Evolutionary conservation across 2,797 vertebrate genomes (phyloP), one percentile per base, ranked within the genome.

Genomic region (Eleutherodactylus coqui): DNA sequence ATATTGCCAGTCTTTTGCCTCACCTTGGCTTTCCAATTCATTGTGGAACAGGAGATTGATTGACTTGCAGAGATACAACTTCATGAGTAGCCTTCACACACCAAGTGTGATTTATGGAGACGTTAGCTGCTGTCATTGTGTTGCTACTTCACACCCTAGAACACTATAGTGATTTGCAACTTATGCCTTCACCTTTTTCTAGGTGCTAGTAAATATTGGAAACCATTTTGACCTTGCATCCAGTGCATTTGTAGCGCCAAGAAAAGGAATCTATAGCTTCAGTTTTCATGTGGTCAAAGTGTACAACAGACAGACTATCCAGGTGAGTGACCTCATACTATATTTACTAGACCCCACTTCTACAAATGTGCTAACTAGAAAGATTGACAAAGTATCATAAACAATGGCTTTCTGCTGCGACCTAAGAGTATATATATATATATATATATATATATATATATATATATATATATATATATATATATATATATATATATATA

Each of bases 201-300:
- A 99, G 98, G 97, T 98, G 89, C 95, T 99, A 95, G 98, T 99
- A 92, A 99, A 99, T 92, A 97, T 99, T 92, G 98, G 98, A 93
- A 99, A 97, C 94, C 97, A 99, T 95, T 99, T 99, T 92, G 98
- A 99, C 93, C 96, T 98, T 84, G 96, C 98, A 93, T 97, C 97
- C 90, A 99, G 98, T 93, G 96, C 98, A 92, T 99, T 99, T 94
- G 96, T 96, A 91, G 97, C 98, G 73, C 98, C 98, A 10, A 95
- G 98, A 87, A 97, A 98, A 95, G 98, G 98, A 69, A 99, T 99
- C 86, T 99, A 99, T 94, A 99, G 98, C 93, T 99, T 99, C 95
- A 99, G 98, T 93, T 99, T 99, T 92, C 98, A 99, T 88, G 97
- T 99, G 94, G 98, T 99, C 91, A 99, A 99, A 93, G 98, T 99